A percentile compares a stretch with the other conserved stretches of the same genome.
These are phyloP conservation scores for Chaetogeoica ovagalla DNA, from an alignment of 2,888 invertebrate species.

Conservation along the genomic window DNA sequence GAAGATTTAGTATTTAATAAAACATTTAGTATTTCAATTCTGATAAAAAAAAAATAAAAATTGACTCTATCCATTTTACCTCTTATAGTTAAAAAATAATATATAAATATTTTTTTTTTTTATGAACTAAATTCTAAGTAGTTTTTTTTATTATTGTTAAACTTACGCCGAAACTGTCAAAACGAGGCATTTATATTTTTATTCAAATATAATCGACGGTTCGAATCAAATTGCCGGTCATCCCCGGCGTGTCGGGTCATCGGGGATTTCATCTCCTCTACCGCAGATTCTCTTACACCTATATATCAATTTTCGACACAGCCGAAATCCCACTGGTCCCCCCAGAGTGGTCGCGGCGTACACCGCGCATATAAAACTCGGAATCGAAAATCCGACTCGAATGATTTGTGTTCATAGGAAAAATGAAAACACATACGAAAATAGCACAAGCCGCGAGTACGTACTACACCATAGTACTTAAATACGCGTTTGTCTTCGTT, in stretches of 20 bases:
- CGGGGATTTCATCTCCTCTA: background rate
- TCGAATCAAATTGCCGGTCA: background rate
- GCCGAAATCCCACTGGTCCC: background rate
- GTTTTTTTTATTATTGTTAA: background rate
- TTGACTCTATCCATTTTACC: too few relatives aligned
- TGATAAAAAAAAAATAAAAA: too few relatives aligned
- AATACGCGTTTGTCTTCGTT: background rate
- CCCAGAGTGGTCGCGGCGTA: too few relatives aligned
- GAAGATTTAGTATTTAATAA: too few relatives aligned
- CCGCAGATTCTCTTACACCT: background rate
- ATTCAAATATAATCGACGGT: conserved; percentile 12
- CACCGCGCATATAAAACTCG: background rate
- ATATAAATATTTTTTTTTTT: too few relatives aligned
- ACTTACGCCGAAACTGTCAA: background rate
- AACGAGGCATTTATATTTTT: background rate
- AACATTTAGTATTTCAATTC: too few relatives aligned
- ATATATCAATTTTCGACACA: conserved; percentile 1
- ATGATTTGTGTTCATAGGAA: background rate
- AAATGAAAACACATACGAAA: background rate
- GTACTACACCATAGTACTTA: background rate
- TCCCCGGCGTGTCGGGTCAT: background rate
- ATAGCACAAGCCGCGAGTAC: too few relatives aligned
- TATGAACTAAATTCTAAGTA: too few relatives aligned
- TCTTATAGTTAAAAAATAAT: too few relatives aligned
- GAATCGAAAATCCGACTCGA: background rate